Evolutionary conservation across 2,888 invertebrate species (phyloP), one percentile per base, ranked within the genome.

Genomic region (Lochmaea capreae): DNA sequence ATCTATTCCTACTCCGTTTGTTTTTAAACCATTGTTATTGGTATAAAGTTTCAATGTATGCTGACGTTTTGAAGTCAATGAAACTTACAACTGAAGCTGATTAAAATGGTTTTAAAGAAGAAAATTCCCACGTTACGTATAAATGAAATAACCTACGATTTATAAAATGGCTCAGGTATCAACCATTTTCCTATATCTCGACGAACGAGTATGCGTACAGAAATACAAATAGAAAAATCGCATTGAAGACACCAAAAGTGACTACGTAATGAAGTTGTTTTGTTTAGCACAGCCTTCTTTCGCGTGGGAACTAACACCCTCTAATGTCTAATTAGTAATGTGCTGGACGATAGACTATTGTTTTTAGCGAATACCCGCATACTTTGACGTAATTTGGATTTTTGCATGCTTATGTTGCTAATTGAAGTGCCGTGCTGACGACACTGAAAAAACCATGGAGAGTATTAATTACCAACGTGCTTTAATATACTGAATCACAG

Each of bases 261-360:
- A 84, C 84, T 85, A 79, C 84, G 81, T 83, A 84, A 84, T 83
- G 82, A 83, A 81, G 79, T 81, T 80, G 81, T 81, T 80, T 81
- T 78, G 78, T 81, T 81, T 77, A 58, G 61, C 61, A 67, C 80
- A 81, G 82, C 83, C 84, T 84, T 84, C 83, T 76, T 67, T 65
- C 65, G 81, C 82, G 83, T 83, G 84, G 83, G 83, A 84, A 84
- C 79, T 42, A 57, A 67, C 75, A 74, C 71, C 75, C 61, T 33
- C 71, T 71, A 65, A 71, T 42, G 71, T 43, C 71, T 84, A 85
- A 85, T 85, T 85, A 84, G 83, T 79, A 76, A 81, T 81, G 83
- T 83, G 81, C 81, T 76, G 78, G 79, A 78, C 76, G 76, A 79
- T 76, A 74, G 75, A 77, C 81, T 81, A 84, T 86, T 85, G 85